Conservation (phyloP, 2,113 vertebrate species). For the Peromyscus maniculatus region DNA sequence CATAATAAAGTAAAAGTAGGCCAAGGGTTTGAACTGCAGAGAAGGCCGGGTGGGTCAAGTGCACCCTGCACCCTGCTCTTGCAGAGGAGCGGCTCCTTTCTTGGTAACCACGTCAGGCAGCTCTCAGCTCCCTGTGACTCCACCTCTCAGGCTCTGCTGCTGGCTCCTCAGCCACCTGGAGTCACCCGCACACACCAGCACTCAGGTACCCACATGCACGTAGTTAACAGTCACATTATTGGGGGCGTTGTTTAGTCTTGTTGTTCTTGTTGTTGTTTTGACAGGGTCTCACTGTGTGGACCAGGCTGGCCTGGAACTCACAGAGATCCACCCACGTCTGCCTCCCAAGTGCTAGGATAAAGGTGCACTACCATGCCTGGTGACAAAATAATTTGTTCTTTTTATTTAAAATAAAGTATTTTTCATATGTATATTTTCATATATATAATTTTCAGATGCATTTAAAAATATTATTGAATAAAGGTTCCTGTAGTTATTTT, state of each 20-base stretch:
- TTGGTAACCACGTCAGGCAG: no score
- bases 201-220: not conserved
- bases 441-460: not conserved
- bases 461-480: not conserved
- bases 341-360: not conserved
- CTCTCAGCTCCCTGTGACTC: no score
- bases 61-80: not conserved
- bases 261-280: not conserved
- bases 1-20: not conserved
- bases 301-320: not conserved
- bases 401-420: not conserved
- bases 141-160: not conserved
- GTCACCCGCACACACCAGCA: not conserved
- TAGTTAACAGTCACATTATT: not conserved
- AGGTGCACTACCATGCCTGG: not conserved
- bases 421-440: no score
- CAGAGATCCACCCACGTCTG: not conserved
- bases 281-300: not conserved
- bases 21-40: not conserved
- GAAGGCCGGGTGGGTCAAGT: not conserved
- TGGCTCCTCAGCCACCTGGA: not conserved
- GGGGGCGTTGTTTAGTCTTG: not conserved
- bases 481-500: not conserved
- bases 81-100: not conserved
- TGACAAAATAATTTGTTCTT: not conserved